Conservation (phyloP, 2,113 vertebrate species). For the Rhinogobius similis region DNA sequence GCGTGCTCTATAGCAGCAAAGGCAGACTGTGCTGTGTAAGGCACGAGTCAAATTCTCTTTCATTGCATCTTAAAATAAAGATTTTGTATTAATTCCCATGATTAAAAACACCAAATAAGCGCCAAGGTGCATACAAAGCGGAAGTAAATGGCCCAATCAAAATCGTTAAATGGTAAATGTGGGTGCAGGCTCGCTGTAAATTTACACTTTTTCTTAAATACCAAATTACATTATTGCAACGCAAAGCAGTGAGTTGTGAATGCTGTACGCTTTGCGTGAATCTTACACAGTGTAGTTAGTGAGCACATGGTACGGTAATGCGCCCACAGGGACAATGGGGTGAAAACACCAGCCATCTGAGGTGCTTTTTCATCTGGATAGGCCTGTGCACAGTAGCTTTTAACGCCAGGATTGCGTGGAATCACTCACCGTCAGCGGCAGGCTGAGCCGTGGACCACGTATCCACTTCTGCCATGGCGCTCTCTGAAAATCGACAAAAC, state of each 20-base stretch:
- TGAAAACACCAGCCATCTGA: slow-evolving; percentile 13
- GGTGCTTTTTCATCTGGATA: not conserved
- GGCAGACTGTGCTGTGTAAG: too few species aligned
- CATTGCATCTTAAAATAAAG: not conserved
- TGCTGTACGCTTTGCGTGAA: not conserved
- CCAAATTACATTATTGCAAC: not conserved
- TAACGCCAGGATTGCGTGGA: not conserved
- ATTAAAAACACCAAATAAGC: not conserved
- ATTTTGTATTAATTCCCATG: not conserved
- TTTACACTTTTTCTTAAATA: not conserved
- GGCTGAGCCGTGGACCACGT: slow-evolving; percentile 61
- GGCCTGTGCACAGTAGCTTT: not conserved
- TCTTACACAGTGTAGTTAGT: not conserved
- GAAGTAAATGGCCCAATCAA: slow-evolving; percentile 64
- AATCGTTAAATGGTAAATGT: slow-evolving; percentile 51
- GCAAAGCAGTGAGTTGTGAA: not conserved
- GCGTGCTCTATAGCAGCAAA: too few species aligned
- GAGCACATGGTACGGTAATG: slow-evolving; percentile 72
- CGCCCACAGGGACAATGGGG: slow-evolving; percentile 68
- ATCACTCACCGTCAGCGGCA: slow-evolving; percentile 72
- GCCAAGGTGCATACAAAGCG: slow-evolving; percentile 30
- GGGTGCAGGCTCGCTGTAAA: slow-evolving; percentile 15
- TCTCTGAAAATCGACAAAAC: slow-evolving; percentile 27
- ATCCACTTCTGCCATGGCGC: slow-evolving; percentile 78
- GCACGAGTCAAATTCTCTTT: not conserved